Evolutionary conservation across 2,888 invertebrate genomes (phyloP).

Genomic region (Leucoma salicis): DNA sequence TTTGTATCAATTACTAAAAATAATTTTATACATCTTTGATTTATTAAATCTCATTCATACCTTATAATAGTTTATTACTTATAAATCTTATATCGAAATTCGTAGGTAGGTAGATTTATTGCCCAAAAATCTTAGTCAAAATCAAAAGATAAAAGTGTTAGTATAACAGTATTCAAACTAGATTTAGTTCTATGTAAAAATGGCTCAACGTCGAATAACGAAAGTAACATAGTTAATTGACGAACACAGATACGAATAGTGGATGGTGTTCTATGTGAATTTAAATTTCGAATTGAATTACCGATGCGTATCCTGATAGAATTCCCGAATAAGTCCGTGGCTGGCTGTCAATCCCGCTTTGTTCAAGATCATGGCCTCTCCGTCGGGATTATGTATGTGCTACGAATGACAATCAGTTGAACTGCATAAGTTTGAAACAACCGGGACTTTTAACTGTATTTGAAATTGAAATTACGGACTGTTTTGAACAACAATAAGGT

Average conservation of each 20-base stretch:
- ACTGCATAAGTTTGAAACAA: slow-evolving; percentile 53
- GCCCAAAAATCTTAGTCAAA: too few relatives aligned
- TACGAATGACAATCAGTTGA: slow-evolving; percentile 66
- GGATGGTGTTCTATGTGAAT: slow-evolving; percentile 8
- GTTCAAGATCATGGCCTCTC: slow-evolving; percentile 70
- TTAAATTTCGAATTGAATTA: slow-evolving; percentile 38
- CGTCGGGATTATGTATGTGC: slow-evolving; percentile 65
- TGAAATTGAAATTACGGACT: slow-evolving; percentile 49
- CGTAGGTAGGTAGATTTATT: too few relatives aligned
- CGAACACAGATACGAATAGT: slow-evolving; percentile 28
- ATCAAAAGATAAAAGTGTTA: too few relatives aligned
- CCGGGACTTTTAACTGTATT: slow-evolving; percentile 50
- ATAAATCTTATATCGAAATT: too few relatives aligned
- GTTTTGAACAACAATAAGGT: slow-evolving; percentile 34
- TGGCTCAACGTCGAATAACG: slow-evolving; percentile 18
- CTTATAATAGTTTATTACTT: too few relatives aligned
- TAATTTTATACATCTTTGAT: too few relatives aligned
- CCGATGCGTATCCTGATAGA: slow-evolving; percentile 39
- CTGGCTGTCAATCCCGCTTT: slow-evolving; percentile 50
- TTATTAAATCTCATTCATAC: too few relatives aligned
- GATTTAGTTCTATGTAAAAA: slow-evolving; percentile 17
- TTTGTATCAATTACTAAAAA: too few relatives aligned
- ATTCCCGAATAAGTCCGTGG: slow-evolving; percentile 51
- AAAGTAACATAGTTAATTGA: slow-evolving; percentile 33
- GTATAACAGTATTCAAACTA: slow-evolving; percentile 11